Base-by-base conservation (phyloP, 1,140 invertebrate genomes). In the Ceratitis capitata region DNA sequence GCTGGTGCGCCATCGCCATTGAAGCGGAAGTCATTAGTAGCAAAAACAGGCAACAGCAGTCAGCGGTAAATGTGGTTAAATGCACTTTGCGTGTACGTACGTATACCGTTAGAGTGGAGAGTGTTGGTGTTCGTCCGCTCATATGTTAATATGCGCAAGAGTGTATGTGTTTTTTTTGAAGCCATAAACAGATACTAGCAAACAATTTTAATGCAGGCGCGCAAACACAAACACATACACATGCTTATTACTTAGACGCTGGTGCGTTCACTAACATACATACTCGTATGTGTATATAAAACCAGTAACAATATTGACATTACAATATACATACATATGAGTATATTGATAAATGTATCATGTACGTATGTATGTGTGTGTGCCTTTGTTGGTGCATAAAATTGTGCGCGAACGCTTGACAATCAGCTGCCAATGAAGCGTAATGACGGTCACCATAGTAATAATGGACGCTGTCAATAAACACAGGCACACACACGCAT, bases 21-120 rank as follows among this genome's bases (percentile, higher is more conserved):
- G 58, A 64, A 64, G 58, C 58, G 58, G 58, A 64, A 64, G 58
- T 64, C 58, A 64, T 64, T 64, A 64, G 58, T 64, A 64, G 58
- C 58, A 32, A 64, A 64, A 64, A 64, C 58, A 64, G 58, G 58
- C 58, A 64, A 64, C 58, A 64, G 23, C 58, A 64, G 58, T 64
- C 58, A 64, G 58, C 29, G 58, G 58, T 32, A 64, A 64, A 64
- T 64, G 58, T 26, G 58, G 58, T 64, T 64, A 64, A 64, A 64
- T 64, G 29, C 58, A 64, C 58, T 64, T 64, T 64, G 58, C 32
- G 58, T 32, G 58, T 32, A 23, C 29, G 58, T 56, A 56, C 45
- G 12, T 12, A 12, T 56, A 64, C 29, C 29, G 23, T 29, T 35
- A 64, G 29, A 0, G n/a, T n/a, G n/a, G n/a, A n/a, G n/a, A n/a